Evolutionary conservation across 2,113 vertebrate species (phyloP), one percentile per base, ranked within the genome.

Genomic region (Ellobius talpinus): DNA sequence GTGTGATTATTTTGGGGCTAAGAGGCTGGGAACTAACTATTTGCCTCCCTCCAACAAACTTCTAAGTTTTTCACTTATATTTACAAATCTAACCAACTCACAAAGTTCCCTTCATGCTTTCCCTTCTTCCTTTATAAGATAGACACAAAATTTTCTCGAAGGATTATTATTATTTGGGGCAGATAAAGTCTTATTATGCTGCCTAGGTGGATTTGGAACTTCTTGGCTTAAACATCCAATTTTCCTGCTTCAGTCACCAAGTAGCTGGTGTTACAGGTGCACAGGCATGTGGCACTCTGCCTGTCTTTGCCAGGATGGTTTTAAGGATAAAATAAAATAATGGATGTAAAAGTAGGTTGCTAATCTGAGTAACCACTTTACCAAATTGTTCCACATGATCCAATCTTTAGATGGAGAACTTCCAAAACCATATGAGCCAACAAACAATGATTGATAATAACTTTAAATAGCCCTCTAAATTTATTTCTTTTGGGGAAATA

Each of bases 351-450:
- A 33, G 4, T 91, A 84, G 70, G 21, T 17, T 61, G 0, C 45
- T 79, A 42, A 87, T 63, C 68, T 76, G 36, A 66, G 1, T 33
- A 87, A 86, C 39, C 3, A 50, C 4, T 24, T 36, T 63, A 36
- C 4, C 42, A 65, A 12, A 3, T 12, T n/a, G 42, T 68, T 73
- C 23, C 52, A 72, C 7, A 36, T 52, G 52, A 50, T 39, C 63
- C 47, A 33, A 33, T 73, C n/a, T 73, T 73, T 47, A 6, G 82
- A 94, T 90, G 36, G 50, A 92, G 47, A 17, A 31, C 21, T 85
- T 92, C 86, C 76, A 74, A 97, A 88, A 74, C 63, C 90, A 90
- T 36, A 85, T 14, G 77, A 76, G 45, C 31, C 45, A 87, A 58
- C 4, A 84, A n/a, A 6, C 36, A 78, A 85, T 68, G 14, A 55